Percentiles rank a stretch among this genome's conserved stretches.
Evolutionary conservation across 2,797 vertebrate species (phyloP).

Genomic region (Peromyscus eremicus): DNA sequence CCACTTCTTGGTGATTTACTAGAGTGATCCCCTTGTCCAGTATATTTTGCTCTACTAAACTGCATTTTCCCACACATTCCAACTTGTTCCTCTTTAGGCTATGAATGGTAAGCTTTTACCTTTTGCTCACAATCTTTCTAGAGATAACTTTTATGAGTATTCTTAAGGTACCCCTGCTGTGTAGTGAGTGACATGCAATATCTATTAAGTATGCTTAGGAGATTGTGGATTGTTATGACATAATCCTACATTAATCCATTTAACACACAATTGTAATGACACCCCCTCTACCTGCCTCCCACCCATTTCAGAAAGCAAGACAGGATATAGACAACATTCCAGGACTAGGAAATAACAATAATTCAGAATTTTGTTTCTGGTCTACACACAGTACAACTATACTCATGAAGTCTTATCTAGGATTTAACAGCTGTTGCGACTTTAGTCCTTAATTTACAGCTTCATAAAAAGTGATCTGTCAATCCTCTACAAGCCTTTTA

Average conservation of each 20-base stretch:
- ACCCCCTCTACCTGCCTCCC: too few relatives aligned
- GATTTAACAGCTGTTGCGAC: not conserved
- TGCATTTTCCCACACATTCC: constrained; percentile 18
- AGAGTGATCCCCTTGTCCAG: constrained; percentile 22
- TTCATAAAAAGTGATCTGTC: not conserved
- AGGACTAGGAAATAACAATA: not conserved
- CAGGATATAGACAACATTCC: not conserved
- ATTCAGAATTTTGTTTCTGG: not conserved
- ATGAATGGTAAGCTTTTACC: not conserved
- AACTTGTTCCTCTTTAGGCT: not conserved
- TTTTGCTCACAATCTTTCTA: constrained; percentile 21
- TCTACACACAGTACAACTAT: not conserved
- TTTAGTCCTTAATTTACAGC: constrained; percentile 41
- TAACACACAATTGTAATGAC: not conserved
- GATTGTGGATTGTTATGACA: not conserved
- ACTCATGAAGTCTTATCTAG: not conserved
- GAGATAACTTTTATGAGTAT: constrained; percentile 8
- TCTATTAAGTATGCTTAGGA: constrained; percentile 51
- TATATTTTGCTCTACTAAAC: constrained; percentile 41
- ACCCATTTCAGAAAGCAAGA: not conserved
- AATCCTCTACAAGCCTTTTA: not conserved
- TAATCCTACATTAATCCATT: constrained; percentile 55
- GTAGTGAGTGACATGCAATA: constrained; percentile 41
- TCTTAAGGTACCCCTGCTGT: not conserved
- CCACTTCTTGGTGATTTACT: constrained; percentile 61